Base-by-base conservation (phyloP, 2,113 vertebrate genomes). In the Oreochromis niloticus region DNA sequence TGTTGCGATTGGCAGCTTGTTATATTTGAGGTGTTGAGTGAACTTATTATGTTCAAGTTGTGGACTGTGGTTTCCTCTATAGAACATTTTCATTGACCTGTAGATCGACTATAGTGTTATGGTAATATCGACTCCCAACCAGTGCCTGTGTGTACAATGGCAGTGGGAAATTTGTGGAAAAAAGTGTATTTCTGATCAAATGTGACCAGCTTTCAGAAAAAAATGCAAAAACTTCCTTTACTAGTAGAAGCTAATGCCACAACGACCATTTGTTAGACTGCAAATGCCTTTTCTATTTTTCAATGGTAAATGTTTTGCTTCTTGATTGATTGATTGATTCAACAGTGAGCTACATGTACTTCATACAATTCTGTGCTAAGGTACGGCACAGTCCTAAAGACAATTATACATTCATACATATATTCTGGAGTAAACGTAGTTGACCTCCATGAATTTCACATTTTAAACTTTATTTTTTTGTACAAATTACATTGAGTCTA, bases 1-100 rank as follows among this genome's bases (percentile, higher is more conserved):
- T 82, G 88, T 78, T 52, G 6, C 41, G 56, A 90, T 81, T 90
- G 39, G 89, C 80, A 41, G 80, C 10, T 10, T 63, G 48, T 61
- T 85, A 43, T 30, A 75, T 83, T 81, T 71, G 66, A 71, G 39
- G 9, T 11, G 36, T 80, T 54, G 83, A 55, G 68, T 68, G 39
- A 66, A 54, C 34, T 5, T 16, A 41, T 3, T 46, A 41, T 48
- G 68, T 11, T 73, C 68, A 75, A 48, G 68, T 27, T 27, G 68
- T 75, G 13, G 68, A 43, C 68, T 6, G n/a, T 71, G 66, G n/a
- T 43, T 73, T 73, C 19, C 50, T 54, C 50, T 54, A 9, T 19
- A n/a, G 50, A 19, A 54, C 8, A 54, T n/a, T 54, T 54, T n/a
- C 54, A 55, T 10, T 55, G 52, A n/a, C n/a, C 52, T 11, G 8